Percentiles rank a stretch among this genome's conserved stretches.
phyloP scores from a whole-genome alignment of 2,888 invertebrate genomes.

The Lingula anatina region DNA sequence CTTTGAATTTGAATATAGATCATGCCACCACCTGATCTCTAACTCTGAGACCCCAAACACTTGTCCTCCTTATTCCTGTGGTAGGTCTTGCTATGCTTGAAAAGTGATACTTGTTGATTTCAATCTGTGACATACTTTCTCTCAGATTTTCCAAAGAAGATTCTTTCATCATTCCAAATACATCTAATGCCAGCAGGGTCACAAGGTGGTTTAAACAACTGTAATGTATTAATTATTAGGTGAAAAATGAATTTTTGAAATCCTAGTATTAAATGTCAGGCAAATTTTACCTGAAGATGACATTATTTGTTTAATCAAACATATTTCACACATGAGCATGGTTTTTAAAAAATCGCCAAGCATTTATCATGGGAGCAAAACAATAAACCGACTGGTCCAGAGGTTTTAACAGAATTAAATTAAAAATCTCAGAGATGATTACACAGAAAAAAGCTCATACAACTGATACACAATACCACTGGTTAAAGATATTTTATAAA shows the following conservation, averaged over 20 bases:
- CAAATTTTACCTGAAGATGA: background rate
- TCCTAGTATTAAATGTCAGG: background rate
- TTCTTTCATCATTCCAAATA: slow-evolving; percentile 73
- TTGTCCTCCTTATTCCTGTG: slow-evolving; percentile 78
- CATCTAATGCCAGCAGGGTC: slow-evolving; percentile 68
- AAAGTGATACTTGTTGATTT: slow-evolving; percentile 67
- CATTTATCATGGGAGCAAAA: too few species aligned
- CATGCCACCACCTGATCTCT: slow-evolving; percentile 25
- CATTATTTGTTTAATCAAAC: background rate
- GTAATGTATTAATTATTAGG: too few species aligned
- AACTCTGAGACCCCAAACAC: slow-evolving; percentile 77
- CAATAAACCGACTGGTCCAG: too few species aligned
- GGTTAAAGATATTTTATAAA: too few species aligned
- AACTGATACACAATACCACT: too few species aligned
- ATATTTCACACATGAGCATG: too few species aligned
- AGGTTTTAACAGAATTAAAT: too few species aligned
- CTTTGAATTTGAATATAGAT: too few species aligned
- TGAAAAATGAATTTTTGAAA: background rate
- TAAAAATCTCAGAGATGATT: too few species aligned
- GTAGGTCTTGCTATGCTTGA: slow-evolving; percentile 84
- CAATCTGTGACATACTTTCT: slow-evolving; percentile 59
- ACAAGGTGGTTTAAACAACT: slow-evolving; percentile 53
- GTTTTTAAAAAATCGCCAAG: too few species aligned
- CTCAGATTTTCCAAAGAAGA: slow-evolving; percentile 58
- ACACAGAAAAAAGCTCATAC: too few species aligned